A percentile compares a stretch with the other conserved stretches of the same genome.
Evolutionary conservation across 2,113 vertebrate species (phyloP).

Genomic region (Balaeniceps rex): DNA sequence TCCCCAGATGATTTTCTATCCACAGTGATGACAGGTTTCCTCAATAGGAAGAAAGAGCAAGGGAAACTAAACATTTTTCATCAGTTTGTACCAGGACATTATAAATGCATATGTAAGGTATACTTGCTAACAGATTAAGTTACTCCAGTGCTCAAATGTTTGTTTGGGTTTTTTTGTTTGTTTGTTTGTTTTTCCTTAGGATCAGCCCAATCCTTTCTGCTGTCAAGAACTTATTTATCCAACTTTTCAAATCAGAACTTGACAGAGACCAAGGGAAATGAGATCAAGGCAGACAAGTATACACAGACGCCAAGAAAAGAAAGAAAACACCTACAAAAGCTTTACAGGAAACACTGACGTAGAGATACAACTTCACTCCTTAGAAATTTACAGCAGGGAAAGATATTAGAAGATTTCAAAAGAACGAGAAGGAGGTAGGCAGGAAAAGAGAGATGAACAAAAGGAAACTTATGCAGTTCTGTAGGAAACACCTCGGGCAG

Average conservation of each 20-base stretch:
- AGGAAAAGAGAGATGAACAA: neutral
- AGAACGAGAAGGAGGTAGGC: neutral
- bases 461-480: neutral
- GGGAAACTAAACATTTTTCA: neutral
- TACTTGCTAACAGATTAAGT: neutral
- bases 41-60: neutral
- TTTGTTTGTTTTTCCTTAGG: neutral
- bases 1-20: neutral
- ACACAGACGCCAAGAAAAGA: neutral
- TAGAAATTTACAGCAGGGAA: neutral
- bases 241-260: neutral
- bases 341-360: neutral
- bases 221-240: neutral
- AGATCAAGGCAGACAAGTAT: neutral
- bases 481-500: neutral
- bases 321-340: neutral
- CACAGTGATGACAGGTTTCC: neutral
- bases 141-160: neutral
- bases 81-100: neutral
- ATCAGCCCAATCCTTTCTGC: neutral
- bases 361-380: neutral
- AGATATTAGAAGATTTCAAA: neutral
- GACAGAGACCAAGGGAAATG: neutral
- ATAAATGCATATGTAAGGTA: neutral
- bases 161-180: too few species aligned